Percentiles rank a stretch among this genome's conserved stretches.
Evolutionary conservation across 2,797 vertebrate species (phyloP).

Genomic region (Spatula clypeata): DNA sequence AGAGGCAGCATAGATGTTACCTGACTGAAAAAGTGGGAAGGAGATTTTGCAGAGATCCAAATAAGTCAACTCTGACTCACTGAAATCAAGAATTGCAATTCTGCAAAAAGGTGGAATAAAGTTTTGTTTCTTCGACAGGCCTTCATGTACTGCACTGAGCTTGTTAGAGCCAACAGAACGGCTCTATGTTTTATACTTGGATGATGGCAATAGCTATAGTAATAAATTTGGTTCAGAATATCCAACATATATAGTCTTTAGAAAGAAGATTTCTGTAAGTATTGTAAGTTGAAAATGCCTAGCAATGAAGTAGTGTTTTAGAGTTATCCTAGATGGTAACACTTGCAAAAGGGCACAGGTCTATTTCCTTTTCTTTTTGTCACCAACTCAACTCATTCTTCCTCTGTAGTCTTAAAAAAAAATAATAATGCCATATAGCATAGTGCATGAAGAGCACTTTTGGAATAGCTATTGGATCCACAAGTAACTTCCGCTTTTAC

Average conservation of each 20-base stretch:
- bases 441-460: neutral
- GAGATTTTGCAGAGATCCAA: neutral
- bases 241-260: neutral
- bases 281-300: neutral
- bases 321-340: neutral
- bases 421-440: neutral
- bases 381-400: neutral
- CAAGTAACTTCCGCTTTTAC: neutral
- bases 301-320: neutral
- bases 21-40: neutral
- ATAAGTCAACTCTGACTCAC: neutral
- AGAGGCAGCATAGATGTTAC: neutral
- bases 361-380: neutral
- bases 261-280: neutral
- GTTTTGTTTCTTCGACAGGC: neutral
- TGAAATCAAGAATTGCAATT: neutral
- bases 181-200: neutral
- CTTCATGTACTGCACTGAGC: neutral
- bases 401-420: neutral
- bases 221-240: neutral
- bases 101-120: neutral
- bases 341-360: neutral
- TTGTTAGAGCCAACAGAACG: neutral
- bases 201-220: neutral
- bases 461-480: neutral